Conservation (phyloP, 2,888 invertebrate species). For the Drosophila emarginata region DNA sequence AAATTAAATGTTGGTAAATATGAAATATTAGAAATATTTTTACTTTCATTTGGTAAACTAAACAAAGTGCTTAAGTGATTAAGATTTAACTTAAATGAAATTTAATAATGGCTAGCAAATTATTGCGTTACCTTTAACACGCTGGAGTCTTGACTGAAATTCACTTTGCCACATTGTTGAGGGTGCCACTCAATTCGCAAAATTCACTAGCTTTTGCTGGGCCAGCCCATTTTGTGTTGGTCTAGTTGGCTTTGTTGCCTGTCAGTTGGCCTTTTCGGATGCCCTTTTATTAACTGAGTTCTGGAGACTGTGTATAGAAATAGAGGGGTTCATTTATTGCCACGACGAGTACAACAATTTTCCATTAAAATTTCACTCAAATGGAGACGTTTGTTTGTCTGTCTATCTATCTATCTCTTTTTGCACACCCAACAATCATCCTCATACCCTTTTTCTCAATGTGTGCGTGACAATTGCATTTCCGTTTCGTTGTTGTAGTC, state of each 20-base stretch:
- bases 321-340: slow-evolving; percentile 45
- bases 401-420: background rate
- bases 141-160: background rate
- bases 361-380: slow-evolving; percentile 60
- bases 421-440: background rate
- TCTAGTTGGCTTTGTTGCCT: slow-evolving; percentile 38
- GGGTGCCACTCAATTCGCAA: slow-evolving; percentile 20
- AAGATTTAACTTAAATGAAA: background rate
- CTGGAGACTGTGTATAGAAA: slow-evolving; percentile 38
- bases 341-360: slow-evolving; percentile 55
- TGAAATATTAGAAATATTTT: background rate
- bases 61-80: background rate
- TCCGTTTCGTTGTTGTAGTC: slow-evolving; percentile 49
- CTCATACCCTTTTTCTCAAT: background rate
- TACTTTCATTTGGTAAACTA: background rate
- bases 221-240: slow-evolving; percentile 59
- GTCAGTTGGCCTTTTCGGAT: slow-evolving; percentile 24
- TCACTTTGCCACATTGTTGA: background rate
- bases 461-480: slow-evolving; percentile 60
- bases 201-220: slow-evolving; percentile 5
- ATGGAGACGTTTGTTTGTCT: slow-evolving; percentile 11
- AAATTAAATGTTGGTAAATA: background rate
- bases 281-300: slow-evolving; percentile 49
- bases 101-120: background rate
- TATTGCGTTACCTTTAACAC: background rate